Evolutionary conservation across 2,113 vertebrate genomes (phyloP).

Genomic region (Hydrochoerus hydrochaeris): DNA sequence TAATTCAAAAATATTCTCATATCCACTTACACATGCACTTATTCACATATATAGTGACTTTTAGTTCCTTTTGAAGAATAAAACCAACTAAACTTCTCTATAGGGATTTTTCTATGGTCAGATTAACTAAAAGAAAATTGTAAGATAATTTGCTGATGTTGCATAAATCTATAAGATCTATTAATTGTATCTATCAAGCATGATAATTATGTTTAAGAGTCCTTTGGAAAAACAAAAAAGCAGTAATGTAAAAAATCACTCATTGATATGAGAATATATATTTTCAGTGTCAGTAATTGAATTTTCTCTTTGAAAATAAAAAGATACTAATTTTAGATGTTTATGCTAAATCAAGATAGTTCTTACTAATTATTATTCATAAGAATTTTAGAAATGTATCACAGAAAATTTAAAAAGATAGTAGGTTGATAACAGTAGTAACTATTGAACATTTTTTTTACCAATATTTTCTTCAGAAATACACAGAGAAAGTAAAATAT

Average conservation of each 20-base stretch:
- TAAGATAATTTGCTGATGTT: neutral
- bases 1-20: neutral
- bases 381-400: neutral
- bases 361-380: neutral
- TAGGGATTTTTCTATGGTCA: neutral
- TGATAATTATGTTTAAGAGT: neutral
- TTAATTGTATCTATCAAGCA: constrained; percentile 12
- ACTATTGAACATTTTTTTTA: neutral
- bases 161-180: constrained; percentile 55
- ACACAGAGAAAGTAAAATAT: neutral
- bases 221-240: neutral
- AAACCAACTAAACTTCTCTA: neutral
- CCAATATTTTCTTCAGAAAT: neutral
- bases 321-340: neutral
- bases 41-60: neutral
- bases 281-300: neutral
- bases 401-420: neutral
- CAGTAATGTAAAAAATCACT: neutral
- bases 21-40: neutral
- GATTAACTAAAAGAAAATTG: neutral
- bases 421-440: neutral
- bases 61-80: neutral
- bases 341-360: neutral
- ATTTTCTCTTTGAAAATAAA: neutral
- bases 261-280: neutral